Conservation (phyloP, 2,797 vertebrate genomes). For the Gallinago solitaria region DNA sequence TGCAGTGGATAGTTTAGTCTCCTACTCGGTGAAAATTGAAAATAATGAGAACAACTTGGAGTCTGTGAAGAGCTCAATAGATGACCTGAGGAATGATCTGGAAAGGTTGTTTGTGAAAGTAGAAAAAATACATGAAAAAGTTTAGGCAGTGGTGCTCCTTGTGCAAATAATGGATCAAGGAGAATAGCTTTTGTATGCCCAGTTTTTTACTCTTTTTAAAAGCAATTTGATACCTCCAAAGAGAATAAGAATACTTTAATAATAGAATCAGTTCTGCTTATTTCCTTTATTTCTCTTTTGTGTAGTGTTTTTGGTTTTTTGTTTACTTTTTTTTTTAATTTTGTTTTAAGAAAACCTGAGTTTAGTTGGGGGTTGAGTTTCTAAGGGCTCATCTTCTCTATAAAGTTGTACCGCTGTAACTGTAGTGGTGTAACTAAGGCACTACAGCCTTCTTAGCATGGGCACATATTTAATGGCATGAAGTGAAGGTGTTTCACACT, state of each 20-base stretch:
- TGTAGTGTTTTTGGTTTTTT: background rate
- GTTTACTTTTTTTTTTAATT: background rate
- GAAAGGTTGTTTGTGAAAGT: slow-evolving; percentile 78
- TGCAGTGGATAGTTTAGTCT: slow-evolving; percentile 79
- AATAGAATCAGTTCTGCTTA: slow-evolving; percentile 58
- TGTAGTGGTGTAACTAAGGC: slow-evolving; percentile 5
- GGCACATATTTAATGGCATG: background rate
- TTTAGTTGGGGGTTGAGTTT: slow-evolving; percentile 8
- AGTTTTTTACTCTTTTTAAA: slow-evolving; percentile 41
- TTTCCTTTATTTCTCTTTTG: slow-evolving; percentile 50
- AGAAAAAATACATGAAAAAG: slow-evolving; percentile 75
- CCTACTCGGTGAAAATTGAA: slow-evolving; percentile 85
- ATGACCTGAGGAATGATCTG: slow-evolving; percentile 81
- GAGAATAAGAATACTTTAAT: slow-evolving; percentile 53
- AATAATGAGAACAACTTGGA: slow-evolving; percentile 81
- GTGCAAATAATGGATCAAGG: background rate
- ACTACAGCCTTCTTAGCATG: background rate
- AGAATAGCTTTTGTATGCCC: slow-evolving; percentile 70
- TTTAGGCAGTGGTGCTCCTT: slow-evolving; percentile 35
- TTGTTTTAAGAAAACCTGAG: background rate
- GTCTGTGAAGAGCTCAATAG: slow-evolving; percentile 79
- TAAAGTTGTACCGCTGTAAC: background rate
- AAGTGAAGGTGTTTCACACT: background rate
- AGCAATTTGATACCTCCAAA: slow-evolving; percentile 28
- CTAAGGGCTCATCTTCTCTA: background rate